phyloP scores from a whole-genome alignment of 2,113 vertebrate genomes.

The Ptychochromis oligacanthus region DNA sequence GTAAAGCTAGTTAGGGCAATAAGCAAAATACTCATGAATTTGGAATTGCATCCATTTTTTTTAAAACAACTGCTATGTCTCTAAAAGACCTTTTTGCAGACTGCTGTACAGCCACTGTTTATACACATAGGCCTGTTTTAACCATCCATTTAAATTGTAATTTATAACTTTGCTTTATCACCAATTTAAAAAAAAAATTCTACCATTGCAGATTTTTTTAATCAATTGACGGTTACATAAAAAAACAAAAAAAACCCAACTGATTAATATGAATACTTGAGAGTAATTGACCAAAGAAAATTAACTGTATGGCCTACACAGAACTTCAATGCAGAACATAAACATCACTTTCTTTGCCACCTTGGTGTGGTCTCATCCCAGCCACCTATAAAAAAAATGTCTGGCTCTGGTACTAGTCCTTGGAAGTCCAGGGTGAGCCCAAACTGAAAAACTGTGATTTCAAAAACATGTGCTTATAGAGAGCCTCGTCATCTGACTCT shows the following conservation, averaged over 20 bases:
- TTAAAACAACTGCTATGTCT: background rate
- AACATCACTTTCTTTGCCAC: background rate
- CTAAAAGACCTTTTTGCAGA: too few species aligned
- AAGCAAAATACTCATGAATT: background rate
- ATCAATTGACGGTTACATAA: background rate
- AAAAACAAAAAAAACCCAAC: too few species aligned
- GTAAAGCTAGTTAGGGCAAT: background rate
- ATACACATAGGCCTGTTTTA: background rate
- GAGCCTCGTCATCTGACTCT: background rate
- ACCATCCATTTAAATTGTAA: background rate
- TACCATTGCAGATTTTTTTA: background rate
- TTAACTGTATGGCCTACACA: background rate
- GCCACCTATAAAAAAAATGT: background rate
- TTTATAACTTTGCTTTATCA: background rate
- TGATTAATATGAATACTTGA: background rate
- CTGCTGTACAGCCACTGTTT: too few species aligned
- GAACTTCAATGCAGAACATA: background rate
- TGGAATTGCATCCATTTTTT: background rate
- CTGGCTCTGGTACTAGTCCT: background rate
- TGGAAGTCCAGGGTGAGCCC: background rate
- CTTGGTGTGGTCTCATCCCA: too few species aligned
- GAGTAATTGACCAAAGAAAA: background rate
- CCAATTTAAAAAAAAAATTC: background rate
- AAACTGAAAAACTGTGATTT: background rate
- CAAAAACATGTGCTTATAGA: background rate